These are phyloP conservation scores for Polymixis lichenea DNA, from an alignment of 2,888 invertebrate species.

Conservation along the genomic window DNA sequence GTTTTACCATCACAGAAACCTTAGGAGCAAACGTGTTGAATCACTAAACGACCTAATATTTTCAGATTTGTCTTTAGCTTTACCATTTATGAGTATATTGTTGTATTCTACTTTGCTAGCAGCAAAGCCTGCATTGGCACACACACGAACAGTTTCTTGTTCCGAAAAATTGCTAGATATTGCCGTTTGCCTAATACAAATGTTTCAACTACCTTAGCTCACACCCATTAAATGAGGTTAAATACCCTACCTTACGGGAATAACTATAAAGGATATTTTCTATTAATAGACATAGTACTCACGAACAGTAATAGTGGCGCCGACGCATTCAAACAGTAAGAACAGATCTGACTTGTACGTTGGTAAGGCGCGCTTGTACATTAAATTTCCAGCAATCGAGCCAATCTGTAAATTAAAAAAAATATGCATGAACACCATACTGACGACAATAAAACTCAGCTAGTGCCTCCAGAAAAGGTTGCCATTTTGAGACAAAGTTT, in stretches of 20 bases:
- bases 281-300: constrained; percentile 69
- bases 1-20: constrained; percentile 68
- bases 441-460: not conserved
- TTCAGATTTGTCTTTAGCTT: not conserved
- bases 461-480: not conserved
- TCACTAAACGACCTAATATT: not conserved
- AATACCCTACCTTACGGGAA: not conserved
- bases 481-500: not conserved
- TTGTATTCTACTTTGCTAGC: not conserved
- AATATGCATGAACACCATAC: not conserved
- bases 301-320: constrained; percentile 89
- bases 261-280: not conserved
- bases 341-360: constrained; percentile 93
- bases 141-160: not conserved
- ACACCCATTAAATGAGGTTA: not conserved
- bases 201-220: not conserved
- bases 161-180: not conserved
- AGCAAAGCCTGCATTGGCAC: not conserved
- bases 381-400: constrained; percentile 93
- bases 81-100: not conserved
- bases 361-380: constrained; percentile 91
- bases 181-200: not conserved
- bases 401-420: constrained; percentile 87
- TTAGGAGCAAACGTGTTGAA: constrained; percentile 57
- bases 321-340: constrained; percentile 89